Base-by-base conservation (phyloP, 2,113 vertebrate species). In the Rallus limicola region DNA sequence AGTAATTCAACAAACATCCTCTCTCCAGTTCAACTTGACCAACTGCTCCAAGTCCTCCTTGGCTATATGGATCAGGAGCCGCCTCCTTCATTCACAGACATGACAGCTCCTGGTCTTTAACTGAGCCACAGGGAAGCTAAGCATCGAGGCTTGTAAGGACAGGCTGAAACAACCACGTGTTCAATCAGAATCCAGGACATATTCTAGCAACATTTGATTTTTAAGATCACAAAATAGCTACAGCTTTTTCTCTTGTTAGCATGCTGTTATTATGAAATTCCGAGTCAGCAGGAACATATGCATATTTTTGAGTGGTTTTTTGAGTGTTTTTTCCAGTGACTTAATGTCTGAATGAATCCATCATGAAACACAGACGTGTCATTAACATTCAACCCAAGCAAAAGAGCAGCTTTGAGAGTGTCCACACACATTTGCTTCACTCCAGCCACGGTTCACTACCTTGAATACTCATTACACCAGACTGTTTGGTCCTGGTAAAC, bases 401-500 rank as follows among this genome's bases (percentile, higher is more conserved):
- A 78, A 75, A 92, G 56, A 90, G 70, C 72, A 90, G 76, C 85
- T 88, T 81, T 86, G 58, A 85, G 55, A 62, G 77, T 28, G 76
- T 93, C 88, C 67, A 78, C 76, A 83, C 53, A 42, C 75, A 93
- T 88, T 79, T 87, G 80, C 31, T 44, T 94, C 82, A 88, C 84
- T 79, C 69, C 72, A 88, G 80, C 76, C 62, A 69, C 0, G 5
- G 91, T 64, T 96, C 91, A 84, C 68, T 89, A 90, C 83, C 52
- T 76, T 81, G 55, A 91, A 48, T 82, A 69, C 69, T 86, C 84
- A 75, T 75, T 95, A 60, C 62, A 53, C 29, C 65, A 92, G 85
- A 88, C 92, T 90, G 48, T 93, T 96, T 95, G 93, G 87, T 97
- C 89, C 93, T 93, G 92, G 86, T 92, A 94, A 97, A 95, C 82